Evolutionary conservation across 2,113 vertebrate species (phyloP), one percentile per base, ranked within the genome.

Genomic region (Halichoeres trimaculatus): DNA sequence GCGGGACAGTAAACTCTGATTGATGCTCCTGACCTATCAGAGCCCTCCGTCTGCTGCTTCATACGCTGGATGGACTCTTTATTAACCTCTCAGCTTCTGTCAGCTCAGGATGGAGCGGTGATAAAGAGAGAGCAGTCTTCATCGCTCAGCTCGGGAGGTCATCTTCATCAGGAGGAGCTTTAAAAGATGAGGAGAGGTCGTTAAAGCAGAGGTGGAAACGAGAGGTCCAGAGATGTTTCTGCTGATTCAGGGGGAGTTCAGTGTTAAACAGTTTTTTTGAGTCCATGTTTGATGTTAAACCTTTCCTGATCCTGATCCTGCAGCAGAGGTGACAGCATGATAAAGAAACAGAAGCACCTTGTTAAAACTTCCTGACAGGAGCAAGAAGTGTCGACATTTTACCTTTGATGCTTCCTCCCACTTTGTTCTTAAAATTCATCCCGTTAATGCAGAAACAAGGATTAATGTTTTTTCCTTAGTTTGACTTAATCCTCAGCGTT

Each of bases 1-100:
- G 70, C 70, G 30, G 67, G 80, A 76, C 80, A 78, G 86, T 78
- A 76, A 85, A 87, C 47, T 48, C 63, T 84, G 83, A 91, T 75
- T 74, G 71, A 91, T 88, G 88, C 59, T 63, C 41, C 3, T 66
- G 68, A 86, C 50, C 80, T 78, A 57, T 75, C 72, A 54, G 38
- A 75, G 51, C 58, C 55, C 75, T 57, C 8, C 19, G 8, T 30
- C 6, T 10, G 23, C 17, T 14, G 30, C 36, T 80, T 89, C 78
- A 74, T 76, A 81, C 59, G 57, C 45, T 22, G 55, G 78, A 83
- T 83, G 78, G 76, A 69, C 24, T 61, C 64, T n/a, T 51, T 48
- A n/a, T 40, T 53, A 11, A 24, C 14, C 22, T 50, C 55, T 41
- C 7, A 0, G 45, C 19, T 62, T 38, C 47, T 53, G n/a, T 51